Percentiles rank a stretch among this genome's conserved stretches.
phyloP scores from a whole-genome alignment of 2,888 invertebrate species.

The Mesorhabditis spiculigera region DNA sequence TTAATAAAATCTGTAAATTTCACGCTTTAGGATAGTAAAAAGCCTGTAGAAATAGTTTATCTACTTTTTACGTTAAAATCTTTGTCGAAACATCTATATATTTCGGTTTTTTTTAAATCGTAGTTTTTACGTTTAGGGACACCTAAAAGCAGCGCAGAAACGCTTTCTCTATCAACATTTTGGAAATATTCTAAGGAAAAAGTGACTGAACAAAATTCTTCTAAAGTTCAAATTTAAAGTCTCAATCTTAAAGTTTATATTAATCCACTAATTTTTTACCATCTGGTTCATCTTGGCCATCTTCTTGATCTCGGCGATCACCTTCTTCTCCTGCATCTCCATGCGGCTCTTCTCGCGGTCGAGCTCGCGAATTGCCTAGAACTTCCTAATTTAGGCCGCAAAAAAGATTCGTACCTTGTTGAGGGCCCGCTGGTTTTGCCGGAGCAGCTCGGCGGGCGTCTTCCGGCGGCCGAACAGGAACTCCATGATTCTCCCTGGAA shows the following conservation, averaged over 20 bases:
- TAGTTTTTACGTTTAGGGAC: too few species aligned
- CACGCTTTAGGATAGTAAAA: too few species aligned
- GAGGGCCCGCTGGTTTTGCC: conserved; percentile 93
- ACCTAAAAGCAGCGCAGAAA: too few species aligned
- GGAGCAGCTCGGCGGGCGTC: conserved; percentile 93
- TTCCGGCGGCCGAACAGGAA: conserved; percentile 86
- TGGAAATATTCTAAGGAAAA: too few species aligned
- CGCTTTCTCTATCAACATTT: too few species aligned
- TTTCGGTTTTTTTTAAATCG: too few species aligned
- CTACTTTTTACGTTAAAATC: too few species aligned
- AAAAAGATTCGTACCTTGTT: conserved; percentile 68
- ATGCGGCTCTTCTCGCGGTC: conserved; percentile 70
- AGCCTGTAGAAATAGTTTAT: too few species aligned
- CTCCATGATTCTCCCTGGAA: conserved; percentile 54
- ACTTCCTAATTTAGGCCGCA: not conserved
- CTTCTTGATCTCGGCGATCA: conserved; percentile 95
- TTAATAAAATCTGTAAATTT: too few species aligned
- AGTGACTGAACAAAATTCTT: too few species aligned
- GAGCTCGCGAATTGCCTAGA: conserved; percentile 85
- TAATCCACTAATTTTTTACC: conserved; percentile 65
- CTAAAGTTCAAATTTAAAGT: too few species aligned
- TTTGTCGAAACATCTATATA: too few species aligned
- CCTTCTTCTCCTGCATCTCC: conserved; percentile 98
- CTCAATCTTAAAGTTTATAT: not conserved
- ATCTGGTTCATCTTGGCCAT: conserved; percentile 98